Conservation (phyloP, 2,888 invertebrate genomes). For the Horisme vitalbata region DNA sequence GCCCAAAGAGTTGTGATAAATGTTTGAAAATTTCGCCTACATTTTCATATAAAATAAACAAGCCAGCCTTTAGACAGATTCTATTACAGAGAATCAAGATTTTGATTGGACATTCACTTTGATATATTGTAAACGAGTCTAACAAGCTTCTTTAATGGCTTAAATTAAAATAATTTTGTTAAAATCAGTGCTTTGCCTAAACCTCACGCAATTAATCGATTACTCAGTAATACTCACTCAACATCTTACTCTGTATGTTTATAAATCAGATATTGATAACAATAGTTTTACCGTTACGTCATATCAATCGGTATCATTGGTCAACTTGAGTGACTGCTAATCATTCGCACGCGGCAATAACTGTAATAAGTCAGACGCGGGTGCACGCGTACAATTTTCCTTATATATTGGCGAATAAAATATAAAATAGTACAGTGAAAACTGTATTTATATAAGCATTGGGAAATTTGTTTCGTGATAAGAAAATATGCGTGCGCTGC, state of each 20-base stretch:
- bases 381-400: constrained; percentile 14
- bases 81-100: too few species aligned
- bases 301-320: constrained; percentile 16
- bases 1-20: too few species aligned
- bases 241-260: constrained; percentile 7
- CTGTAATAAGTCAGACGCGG: constrained; percentile 15
- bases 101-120: too few species aligned
- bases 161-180: too few species aligned
- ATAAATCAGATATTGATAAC: constrained; percentile 13
- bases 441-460: constrained; percentile 8
- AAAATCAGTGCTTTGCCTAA: background rate
- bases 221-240: constrained; percentile 1
- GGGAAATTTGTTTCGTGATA: constrained; percentile 11
- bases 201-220: background rate
- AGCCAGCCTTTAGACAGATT: too few species aligned
- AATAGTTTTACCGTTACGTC: constrained; percentile 9
- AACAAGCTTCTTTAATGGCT: too few species aligned
- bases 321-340: constrained; percentile 13
- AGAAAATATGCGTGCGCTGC: constrained; percentile 48
- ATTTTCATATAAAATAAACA: too few species aligned
- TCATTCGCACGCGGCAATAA: constrained; percentile 24
- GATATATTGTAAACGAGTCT: too few species aligned
- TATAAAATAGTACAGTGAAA: constrained; percentile 12
- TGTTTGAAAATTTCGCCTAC: too few species aligned
- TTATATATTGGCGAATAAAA: too few species aligned